These are phyloP conservation scores for Brachionus paranguensis DNA, from an alignment of 1,140 invertebrate species.

Conservation along the genomic window DNA sequence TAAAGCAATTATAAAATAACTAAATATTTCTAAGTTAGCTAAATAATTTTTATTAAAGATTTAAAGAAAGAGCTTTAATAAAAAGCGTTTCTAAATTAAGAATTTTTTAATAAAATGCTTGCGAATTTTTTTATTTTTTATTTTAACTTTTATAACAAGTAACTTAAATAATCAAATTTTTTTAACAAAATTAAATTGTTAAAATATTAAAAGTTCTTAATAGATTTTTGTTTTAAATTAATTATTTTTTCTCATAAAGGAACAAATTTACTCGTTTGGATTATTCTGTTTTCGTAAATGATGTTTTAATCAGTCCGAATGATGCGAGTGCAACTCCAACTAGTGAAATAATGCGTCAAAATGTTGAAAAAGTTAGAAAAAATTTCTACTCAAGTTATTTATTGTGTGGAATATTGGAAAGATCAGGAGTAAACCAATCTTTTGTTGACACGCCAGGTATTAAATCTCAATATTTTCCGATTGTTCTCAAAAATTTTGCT, in stretches of 20 bases:
- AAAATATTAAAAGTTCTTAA: neutral
- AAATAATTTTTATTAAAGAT: no score
- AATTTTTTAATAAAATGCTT: no score
- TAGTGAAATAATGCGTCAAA: constrained; percentile 4
- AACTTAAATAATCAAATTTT: no score
- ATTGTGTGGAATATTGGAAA: neutral
- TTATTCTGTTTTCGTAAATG: neutral
- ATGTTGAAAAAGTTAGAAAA: neutral
- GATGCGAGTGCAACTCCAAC: neutral
- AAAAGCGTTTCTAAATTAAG: no score
- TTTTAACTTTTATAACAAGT: no score
- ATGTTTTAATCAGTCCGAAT: neutral
- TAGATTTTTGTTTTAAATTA: no score
- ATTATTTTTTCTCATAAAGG: neutral
- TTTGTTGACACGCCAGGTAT: neutral
- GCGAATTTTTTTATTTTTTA: no score
- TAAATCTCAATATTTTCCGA: neutral
- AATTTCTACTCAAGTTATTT: constrained; percentile 8
- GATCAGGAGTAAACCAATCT: neutral
- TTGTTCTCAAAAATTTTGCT: neutral
- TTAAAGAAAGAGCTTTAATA: no score
- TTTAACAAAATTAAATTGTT: no score
- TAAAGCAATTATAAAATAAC: no score
- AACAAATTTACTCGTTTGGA: neutral
- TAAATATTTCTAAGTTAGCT: no score